A percentile compares a stretch with the other conserved stretches of the same genome.
phyloP scores from a whole-genome alignment of 2,888 invertebrate species.

The Escarpia spicata region DNA sequence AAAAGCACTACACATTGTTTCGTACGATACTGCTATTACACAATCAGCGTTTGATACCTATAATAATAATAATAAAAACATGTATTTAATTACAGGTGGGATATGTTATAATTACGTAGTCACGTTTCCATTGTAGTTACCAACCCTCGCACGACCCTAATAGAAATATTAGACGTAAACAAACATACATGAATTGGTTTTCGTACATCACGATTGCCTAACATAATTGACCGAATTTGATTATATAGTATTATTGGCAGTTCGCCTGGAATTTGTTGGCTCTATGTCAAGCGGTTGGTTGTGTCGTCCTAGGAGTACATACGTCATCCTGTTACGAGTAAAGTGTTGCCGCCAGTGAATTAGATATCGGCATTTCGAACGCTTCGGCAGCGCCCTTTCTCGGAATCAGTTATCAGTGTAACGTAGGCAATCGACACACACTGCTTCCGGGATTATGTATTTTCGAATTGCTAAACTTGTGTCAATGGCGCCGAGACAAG shows the following conservation, averaged over 20 bases:
- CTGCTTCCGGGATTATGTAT: not conserved
- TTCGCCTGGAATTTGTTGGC: not conserved
- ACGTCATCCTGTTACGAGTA: not conserved
- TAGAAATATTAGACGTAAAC: not conserved
- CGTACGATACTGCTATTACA: not conserved
- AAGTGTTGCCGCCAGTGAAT: not conserved
- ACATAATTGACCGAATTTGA: not conserved
- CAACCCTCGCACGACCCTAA: not conserved
- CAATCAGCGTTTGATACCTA: no score
- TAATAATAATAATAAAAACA: no score
- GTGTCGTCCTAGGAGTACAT: not conserved
- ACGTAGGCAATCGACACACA: not conserved
- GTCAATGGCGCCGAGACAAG: not conserved
- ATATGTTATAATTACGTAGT: not conserved
- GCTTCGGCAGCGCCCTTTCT: not conserved
- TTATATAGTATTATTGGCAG: not conserved
- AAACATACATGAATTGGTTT: not conserved
- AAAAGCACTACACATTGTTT: not conserved
- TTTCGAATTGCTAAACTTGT: not conserved
- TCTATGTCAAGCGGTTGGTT: not conserved
- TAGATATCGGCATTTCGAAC: conserved; percentile 1
- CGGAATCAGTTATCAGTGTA: not conserved
- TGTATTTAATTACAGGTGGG: no score
- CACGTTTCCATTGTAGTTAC: not conserved
- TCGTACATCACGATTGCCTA: not conserved